Conservation (phyloP, 2,113 vertebrate species). For the Herpailurus yagouaroundi region DNA sequence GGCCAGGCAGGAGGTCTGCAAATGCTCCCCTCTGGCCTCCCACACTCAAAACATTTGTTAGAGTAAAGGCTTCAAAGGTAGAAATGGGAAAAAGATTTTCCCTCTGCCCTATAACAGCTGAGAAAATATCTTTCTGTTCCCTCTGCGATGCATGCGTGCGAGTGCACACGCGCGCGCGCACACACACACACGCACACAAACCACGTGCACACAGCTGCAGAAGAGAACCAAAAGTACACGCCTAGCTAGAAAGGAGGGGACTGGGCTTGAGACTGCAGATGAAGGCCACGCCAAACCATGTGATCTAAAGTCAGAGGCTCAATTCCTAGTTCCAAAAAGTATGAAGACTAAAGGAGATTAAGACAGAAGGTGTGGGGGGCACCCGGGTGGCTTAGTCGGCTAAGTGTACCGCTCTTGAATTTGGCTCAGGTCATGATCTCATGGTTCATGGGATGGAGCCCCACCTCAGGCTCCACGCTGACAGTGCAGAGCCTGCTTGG, state of each 20-base stretch:
- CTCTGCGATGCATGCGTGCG: background rate
- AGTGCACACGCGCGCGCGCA: background rate
- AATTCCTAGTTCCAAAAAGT: background rate
- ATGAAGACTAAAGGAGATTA: background rate
- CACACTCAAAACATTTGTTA: conserved; percentile 58
- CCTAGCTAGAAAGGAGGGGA: background rate
- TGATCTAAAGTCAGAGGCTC: background rate
- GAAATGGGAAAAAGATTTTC: conserved; percentile 65
- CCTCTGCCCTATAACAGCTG: conserved; percentile 62
- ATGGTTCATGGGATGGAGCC: too few species aligned
- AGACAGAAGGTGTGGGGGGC: background rate
- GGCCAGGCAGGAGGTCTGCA: conserved; percentile 66
- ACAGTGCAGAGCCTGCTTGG: too few species aligned
- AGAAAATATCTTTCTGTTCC: conserved; percentile 56
- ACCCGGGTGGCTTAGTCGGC: too few species aligned
- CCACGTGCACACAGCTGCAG: background rate
- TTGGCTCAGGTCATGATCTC: too few species aligned
- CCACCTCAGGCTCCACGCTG: too few species aligned
- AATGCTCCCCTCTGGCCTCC: conserved; percentile 45
- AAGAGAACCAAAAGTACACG: conserved; percentile 12
- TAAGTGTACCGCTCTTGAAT: too few species aligned
- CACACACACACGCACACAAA: background rate
- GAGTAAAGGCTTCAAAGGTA: conserved; percentile 66
- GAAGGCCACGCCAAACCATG: background rate
- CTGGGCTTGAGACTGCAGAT: conserved; percentile 21